Evolutionary conservation across 2,797 vertebrate species (phyloP).

Genomic region (Anguilla megastoma): DNA sequence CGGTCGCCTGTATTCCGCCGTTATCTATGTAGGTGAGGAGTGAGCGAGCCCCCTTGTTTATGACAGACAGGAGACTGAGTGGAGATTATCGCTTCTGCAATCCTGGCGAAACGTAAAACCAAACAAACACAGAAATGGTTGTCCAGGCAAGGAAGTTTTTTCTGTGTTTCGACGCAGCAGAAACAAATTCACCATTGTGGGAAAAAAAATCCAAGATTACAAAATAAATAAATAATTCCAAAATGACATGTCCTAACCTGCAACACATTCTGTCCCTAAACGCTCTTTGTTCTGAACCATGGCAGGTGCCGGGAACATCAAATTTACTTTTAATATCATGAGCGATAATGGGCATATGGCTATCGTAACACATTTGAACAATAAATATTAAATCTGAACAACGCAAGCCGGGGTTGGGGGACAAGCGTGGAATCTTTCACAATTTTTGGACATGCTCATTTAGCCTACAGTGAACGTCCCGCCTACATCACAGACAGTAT

Average conservation of each 20-base stretch:
- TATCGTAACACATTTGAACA: neutral
- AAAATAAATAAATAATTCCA: neutral
- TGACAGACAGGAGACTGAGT: neutral
- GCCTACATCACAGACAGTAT: neutral
- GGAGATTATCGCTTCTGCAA: too few relatives aligned
- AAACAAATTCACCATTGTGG: neutral
- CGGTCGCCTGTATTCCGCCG: neutral
- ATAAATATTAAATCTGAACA: neutral
- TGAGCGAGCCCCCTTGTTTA: neutral
- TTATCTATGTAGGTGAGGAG: neutral
- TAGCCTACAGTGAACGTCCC: neutral
- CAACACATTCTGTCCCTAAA: neutral
- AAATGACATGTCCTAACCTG: neutral
- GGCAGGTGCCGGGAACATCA: neutral
- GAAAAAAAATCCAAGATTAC: neutral
- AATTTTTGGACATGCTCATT: neutral
- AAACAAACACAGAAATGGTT: neutral
- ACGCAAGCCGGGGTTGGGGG: too few relatives aligned
- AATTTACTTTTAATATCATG: neutral
- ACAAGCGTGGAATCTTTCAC: neutral
- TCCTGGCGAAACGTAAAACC: neutral
- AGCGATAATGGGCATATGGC: neutral
- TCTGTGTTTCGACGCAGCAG: neutral
- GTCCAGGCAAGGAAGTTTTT: neutral
- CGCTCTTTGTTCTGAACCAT: neutral